Conservation (phyloP, 2,888 invertebrate species). For the Amphipoea lucens region DNA sequence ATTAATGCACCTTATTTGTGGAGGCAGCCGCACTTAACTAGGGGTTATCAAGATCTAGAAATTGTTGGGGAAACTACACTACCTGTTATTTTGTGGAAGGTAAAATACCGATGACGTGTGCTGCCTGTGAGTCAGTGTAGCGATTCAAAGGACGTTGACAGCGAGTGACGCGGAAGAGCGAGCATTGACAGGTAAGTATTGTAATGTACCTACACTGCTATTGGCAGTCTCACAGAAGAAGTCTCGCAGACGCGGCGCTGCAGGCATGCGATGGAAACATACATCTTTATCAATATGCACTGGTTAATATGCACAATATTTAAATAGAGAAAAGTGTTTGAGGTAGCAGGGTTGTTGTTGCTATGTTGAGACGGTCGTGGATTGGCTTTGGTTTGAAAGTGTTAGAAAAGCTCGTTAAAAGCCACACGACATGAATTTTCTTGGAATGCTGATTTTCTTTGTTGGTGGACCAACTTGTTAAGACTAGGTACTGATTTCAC, state of each 20-base stretch:
- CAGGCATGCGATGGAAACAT: neutral
- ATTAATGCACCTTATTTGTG: slow-evolving; percentile 67
- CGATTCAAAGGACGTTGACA: slow-evolving; percentile 44
- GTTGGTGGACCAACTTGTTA: neutral
- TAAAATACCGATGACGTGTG: slow-evolving; percentile 51
- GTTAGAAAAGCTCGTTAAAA: neutral
- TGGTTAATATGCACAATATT: neutral
- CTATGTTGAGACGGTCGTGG: neutral
- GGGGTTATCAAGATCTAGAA: slow-evolving; percentile 62
- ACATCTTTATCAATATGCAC: neutral
- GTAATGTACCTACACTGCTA: neutral
- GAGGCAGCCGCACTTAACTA: slow-evolving; percentile 52
- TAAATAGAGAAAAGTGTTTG: neutral
- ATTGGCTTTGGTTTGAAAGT: neutral
- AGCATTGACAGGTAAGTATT: neutral
- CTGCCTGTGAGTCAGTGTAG: slow-evolving; percentile 31
- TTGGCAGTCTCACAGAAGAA: neutral
- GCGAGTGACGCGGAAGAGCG: slow-evolving; percentile 13
- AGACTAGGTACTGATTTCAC: neutral
- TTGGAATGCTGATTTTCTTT: neutral
- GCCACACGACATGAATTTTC: neutral
- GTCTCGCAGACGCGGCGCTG: neutral
- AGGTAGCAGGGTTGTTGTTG: neutral
- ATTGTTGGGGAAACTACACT: slow-evolving; percentile 46
- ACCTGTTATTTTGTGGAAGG: slow-evolving; percentile 53